Percentiles rank a stretch among this genome's conserved stretches.
Evolutionary conservation across 1,140 invertebrate genomes (phyloP).

Genomic region (Melitaea cinxia): DNA sequence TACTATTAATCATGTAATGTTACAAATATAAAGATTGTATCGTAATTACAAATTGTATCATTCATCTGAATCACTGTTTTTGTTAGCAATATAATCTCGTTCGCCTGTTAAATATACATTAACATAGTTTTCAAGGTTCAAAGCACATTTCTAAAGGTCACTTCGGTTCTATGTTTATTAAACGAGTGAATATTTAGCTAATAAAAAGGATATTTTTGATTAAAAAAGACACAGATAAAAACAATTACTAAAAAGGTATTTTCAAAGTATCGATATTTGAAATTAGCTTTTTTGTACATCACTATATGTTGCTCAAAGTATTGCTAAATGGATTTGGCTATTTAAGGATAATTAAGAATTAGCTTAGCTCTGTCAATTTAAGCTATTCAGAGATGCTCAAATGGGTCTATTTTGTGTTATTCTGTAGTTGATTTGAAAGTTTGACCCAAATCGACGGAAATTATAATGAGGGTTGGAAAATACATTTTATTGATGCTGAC

Average conservation of each 20-base stretch:
- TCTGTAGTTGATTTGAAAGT: background rate
- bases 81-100: slow-evolving; percentile 14
- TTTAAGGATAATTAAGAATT: slow-evolving; percentile 42
- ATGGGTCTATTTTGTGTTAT: slow-evolving; percentile 16
- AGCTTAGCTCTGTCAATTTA: slow-evolving; percentile 17
- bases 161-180: background rate
- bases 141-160: slow-evolving; percentile 34
- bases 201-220: no score
- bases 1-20: background rate
- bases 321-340: slow-evolving; percentile 28
- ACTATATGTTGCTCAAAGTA: slow-evolving; percentile 29
- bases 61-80: slow-evolving; percentile 17
- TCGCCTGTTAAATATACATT: slow-evolving; percentile 38
- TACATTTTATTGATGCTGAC: no score
- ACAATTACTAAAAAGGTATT: background rate
- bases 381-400: slow-evolving; percentile 15
- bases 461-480: no score
- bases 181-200: no score
- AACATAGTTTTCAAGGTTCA: slow-evolving; percentile 37
- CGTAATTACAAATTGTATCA: slow-evolving; percentile 13
- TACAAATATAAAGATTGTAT: background rate
- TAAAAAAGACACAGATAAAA: background rate
- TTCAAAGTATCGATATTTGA: slow-evolving; percentile 37
- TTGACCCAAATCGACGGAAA: background rate
- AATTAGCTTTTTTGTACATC: background rate